Evolutionary conservation across 2,113 vertebrate genomes (phyloP).

Genomic region (Vombatus ursinus): DNA sequence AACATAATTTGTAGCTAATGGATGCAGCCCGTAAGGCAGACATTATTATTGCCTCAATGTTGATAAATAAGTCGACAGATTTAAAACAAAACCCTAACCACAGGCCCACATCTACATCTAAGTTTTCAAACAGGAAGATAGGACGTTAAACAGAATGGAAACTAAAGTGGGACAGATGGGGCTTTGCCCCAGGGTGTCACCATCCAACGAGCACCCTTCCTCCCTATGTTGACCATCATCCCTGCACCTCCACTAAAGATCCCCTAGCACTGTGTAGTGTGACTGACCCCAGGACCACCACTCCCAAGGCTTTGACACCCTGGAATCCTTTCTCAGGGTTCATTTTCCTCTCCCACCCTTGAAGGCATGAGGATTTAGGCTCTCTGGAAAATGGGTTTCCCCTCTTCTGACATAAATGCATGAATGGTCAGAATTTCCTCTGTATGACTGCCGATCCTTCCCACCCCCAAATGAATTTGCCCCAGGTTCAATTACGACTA

Average conservation of each 20-base stretch:
- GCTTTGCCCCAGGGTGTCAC: background rate
- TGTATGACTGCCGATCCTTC: background rate
- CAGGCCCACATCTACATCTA: background rate
- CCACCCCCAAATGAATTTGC: background rate
- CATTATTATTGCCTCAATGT: background rate
- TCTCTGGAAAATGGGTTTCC: background rate
- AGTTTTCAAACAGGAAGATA: background rate
- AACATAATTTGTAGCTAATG: background rate
- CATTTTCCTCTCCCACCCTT: background rate
- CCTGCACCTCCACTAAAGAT: background rate
- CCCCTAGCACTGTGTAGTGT: background rate
- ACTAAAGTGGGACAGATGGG: background rate
- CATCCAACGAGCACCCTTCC: background rate
- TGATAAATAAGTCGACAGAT: background rate
- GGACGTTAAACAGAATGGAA: background rate
- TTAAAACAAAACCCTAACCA: background rate
- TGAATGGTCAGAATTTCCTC: background rate
- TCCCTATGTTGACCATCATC: background rate
- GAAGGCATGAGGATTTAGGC: background rate
- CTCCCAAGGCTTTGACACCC: background rate
- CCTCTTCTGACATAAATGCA: background rate
- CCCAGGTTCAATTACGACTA: background rate
- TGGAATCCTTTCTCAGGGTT: background rate
- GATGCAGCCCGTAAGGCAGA: background rate
- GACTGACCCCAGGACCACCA: background rate